Percentiles rank a stretch among this genome's conserved stretches.
phyloP scores from a whole-genome alignment of 2,888 invertebrate genomes.

The Frankliniella intonsa region DNA sequence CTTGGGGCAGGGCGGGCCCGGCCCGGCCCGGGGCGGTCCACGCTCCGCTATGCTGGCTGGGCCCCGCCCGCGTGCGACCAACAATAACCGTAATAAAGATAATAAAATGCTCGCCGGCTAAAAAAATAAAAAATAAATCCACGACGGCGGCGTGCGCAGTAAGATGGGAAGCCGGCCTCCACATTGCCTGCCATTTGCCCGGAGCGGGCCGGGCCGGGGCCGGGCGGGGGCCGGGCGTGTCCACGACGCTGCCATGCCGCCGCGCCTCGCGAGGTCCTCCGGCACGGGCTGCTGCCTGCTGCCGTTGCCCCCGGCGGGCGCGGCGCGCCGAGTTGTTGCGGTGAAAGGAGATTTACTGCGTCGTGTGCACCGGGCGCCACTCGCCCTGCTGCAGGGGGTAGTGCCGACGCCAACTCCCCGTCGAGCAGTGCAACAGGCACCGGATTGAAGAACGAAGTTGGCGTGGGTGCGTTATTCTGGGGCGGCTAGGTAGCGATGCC shows the following conservation, averaged over 20 bases:
- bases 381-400: no score
- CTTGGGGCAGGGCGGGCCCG: not conserved
- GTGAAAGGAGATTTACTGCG: not conserved
- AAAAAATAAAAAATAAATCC: not conserved
- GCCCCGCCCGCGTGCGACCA: not conserved
- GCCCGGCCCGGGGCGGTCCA: not conserved
- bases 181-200: constrained; percentile 17
- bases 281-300: not conserved
- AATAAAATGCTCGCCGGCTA: not conserved
- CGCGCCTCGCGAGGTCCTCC: no score
- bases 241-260: no score
- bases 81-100: constrained; percentile 23
- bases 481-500: no score
- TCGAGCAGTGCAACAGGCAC: no score
- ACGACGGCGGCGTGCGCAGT: not conserved
- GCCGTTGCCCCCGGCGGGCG: not conserved
- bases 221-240: no score
- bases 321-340: no score
- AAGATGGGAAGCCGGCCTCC: constrained; percentile 9
- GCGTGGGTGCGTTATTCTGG: no score
- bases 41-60: not conserved
- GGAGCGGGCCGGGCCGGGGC: not conserved
- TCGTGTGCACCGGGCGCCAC: no score
- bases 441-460: no score
- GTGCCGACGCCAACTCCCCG: no score